These are phyloP conservation scores for Druon quercuslanigerum DNA, from an alignment of 1,140 invertebrate species.

Conservation along the genomic window DNA sequence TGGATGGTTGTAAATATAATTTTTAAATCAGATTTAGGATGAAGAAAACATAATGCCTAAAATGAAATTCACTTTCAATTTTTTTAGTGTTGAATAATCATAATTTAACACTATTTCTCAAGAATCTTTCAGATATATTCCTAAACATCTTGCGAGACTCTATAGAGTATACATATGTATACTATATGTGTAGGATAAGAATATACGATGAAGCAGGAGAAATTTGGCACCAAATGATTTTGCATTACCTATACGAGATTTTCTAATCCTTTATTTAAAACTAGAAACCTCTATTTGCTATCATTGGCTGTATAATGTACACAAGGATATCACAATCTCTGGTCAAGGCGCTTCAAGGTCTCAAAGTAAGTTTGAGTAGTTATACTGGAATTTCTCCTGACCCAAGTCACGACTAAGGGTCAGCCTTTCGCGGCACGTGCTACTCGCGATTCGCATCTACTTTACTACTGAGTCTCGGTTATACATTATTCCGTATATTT, in stretches of 20 bases:
- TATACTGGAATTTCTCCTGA: conserved; percentile 34
- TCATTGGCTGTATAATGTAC: neutral
- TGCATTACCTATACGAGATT: neutral
- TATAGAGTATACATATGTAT: no score
- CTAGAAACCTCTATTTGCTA: neutral
- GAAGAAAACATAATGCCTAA: no score
- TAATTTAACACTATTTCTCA: no score
- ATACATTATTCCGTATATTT: conserved; percentile 8
- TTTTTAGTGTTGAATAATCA: no score
- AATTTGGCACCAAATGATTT: neutral
- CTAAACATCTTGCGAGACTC: no score
- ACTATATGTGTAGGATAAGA: neutral
- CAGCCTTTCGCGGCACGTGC: conserved; percentile 22
- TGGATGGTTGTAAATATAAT: no score
- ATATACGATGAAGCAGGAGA: conserved; percentile 1
- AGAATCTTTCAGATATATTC: no score
- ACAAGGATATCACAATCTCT: conserved; percentile 9
- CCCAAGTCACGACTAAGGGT: conserved; percentile 21
- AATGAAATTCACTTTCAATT: no score
- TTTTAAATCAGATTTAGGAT: no score
- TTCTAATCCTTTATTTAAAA: neutral
- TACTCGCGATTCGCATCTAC: conserved; percentile 16
- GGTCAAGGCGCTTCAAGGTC: conserved; percentile 51
- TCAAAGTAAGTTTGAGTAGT: conserved; percentile 37
- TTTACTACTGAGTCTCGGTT: conserved; percentile 1